These are phyloP conservation scores for Chloroceryle inda DNA, from an alignment of 2,797 vertebrate genomes.

Conservation along the genomic window DNA sequence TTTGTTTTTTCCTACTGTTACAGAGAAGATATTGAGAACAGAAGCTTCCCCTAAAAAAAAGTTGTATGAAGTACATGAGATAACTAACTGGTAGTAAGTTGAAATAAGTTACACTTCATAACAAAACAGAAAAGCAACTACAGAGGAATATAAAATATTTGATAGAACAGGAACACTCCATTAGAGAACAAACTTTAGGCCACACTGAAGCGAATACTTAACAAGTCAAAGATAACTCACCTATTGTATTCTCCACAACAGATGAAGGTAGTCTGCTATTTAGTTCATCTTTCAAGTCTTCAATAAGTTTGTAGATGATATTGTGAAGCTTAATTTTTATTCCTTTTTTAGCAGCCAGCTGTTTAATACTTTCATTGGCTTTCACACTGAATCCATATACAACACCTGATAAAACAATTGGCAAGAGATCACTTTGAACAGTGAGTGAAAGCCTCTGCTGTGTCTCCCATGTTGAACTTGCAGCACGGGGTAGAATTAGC, in stretches of 20 bases:
- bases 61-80: neutral
- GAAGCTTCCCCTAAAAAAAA: constrained; percentile 85
- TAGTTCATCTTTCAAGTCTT: constrained; percentile 90
- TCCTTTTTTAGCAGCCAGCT: constrained; percentile 84
- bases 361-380: constrained; percentile 81
- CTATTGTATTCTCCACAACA: constrained; percentile 79
- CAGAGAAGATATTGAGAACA: constrained; percentile 86
- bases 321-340: constrained; percentile 87
- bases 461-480: neutral
- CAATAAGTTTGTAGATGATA: constrained; percentile 92
- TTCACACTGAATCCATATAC: constrained; percentile 93
- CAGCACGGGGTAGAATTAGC: neutral
- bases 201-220: neutral
- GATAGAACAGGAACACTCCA: neutral
- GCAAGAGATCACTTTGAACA: neutral
- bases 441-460: neutral
- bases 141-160: neutral
- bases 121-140: neutral
- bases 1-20: constrained; percentile 91
- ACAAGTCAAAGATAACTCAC: constrained; percentile 71
- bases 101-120: neutral
- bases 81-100: neutral
- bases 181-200: neutral
- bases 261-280: constrained; percentile 81
- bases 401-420: constrained; percentile 79